Percentiles rank a stretch among this genome's conserved stretches.
These are phyloP conservation scores for Parnassius apollo DNA, from an alignment of 2,888 invertebrate species.

Conservation along the genomic window DNA sequence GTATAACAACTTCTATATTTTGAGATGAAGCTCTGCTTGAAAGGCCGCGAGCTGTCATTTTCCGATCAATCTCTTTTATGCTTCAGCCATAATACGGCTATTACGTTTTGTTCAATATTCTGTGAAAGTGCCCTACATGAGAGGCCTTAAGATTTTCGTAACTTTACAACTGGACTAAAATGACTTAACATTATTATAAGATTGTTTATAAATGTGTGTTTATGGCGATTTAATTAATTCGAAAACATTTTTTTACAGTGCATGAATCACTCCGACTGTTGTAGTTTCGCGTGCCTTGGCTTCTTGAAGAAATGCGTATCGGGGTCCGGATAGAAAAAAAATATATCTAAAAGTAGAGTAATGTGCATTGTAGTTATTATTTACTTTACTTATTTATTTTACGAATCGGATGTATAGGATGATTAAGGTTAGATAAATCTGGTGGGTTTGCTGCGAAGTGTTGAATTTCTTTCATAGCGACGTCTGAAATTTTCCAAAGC, in stretches of 20 bases:
- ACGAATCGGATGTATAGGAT: slow-evolving; percentile 87
- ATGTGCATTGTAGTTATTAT: slow-evolving; percentile 8
- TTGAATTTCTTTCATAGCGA: slow-evolving; percentile 85
- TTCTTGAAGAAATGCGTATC: slow-evolving; percentile 60
- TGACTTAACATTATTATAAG: neutral
- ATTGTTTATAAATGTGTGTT: no score
- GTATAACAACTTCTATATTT: no score
- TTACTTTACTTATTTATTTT: slow-evolving; percentile 60
- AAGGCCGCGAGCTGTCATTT: no score
- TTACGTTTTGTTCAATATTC: no score
- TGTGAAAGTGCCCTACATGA: no score
- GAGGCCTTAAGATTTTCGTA: no score
- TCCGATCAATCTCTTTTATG: no score
- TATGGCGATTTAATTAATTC: no score
- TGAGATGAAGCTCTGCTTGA: no score
- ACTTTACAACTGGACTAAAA: no score
- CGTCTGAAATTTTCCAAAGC: slow-evolving; percentile 85
- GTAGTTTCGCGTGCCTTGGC: slow-evolving; percentile 53
- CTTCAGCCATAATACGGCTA: no score
- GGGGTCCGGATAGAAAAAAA: slow-evolving; percentile 32
- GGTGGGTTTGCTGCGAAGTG: slow-evolving; percentile 87
- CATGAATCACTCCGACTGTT: slow-evolving; percentile 54
- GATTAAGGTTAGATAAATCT: slow-evolving; percentile 84
- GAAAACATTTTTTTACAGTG: slow-evolving; percentile 47
- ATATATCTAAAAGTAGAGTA: slow-evolving; percentile 3